These are phyloP conservation scores for Catocala fraxini DNA, from an alignment of 2,888 invertebrate genomes.

Conservation along the genomic window DNA sequence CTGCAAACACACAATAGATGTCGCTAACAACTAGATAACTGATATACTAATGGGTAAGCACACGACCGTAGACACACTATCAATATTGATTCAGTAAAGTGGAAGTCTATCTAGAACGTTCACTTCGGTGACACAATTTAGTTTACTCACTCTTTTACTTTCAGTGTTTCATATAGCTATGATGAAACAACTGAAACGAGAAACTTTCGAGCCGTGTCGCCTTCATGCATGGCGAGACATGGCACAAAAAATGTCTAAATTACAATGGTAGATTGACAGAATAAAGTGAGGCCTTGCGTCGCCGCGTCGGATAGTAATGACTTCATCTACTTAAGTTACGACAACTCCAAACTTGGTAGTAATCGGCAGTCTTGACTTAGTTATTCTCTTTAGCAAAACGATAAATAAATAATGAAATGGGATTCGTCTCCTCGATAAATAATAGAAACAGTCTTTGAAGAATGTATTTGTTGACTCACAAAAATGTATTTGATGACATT, in stretches of 20 bases:
- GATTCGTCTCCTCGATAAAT: too few relatives aligned
- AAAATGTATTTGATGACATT: too few relatives aligned
- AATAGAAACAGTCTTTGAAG: too few relatives aligned
- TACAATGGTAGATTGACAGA: slow-evolving; percentile 16
- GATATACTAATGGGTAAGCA: not conserved
- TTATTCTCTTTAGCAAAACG: too few relatives aligned
- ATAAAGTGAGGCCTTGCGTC: slow-evolving; percentile 14
- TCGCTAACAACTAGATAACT: slow-evolving; percentile 16
- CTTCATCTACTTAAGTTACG: slow-evolving; percentile 4
- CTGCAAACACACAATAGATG: slow-evolving; percentile 10
- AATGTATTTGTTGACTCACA: too few relatives aligned
- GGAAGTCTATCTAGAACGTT: not conserved
- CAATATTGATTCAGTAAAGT: not conserved
- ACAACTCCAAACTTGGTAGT: not conserved
- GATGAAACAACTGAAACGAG: slow-evolving; percentile 20
- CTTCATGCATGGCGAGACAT: slow-evolving; percentile 38
- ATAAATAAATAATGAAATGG: too few relatives aligned
- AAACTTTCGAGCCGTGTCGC: slow-evolving; percentile 35
- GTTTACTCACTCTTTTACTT: not conserved
- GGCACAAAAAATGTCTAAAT: slow-evolving; percentile 29
- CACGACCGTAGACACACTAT: not conserved
- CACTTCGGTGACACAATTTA: not conserved
- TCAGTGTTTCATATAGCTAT: slow-evolving; percentile 7
- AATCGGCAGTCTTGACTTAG: not conserved
- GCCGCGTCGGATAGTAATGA: slow-evolving; percentile 18